Conservation (phyloP, 2,113 vertebrate genomes). For the Nymphicus hollandicus region DNA sequence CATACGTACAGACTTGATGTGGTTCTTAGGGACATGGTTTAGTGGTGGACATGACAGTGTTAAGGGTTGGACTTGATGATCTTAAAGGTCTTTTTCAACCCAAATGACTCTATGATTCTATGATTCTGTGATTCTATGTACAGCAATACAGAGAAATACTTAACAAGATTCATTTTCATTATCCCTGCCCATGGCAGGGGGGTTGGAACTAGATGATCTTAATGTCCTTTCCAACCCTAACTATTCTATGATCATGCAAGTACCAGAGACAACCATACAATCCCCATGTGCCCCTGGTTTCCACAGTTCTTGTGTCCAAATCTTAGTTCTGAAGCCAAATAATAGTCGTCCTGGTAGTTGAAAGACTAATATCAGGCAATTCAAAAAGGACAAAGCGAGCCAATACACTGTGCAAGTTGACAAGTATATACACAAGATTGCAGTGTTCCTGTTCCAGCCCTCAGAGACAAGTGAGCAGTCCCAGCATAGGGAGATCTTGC, state of each 20-base stretch:
- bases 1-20: neutral
- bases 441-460: neutral
- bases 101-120: neutral
- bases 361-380: neutral
- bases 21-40: neutral
- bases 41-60: neutral
- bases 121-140: neutral
- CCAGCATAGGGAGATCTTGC: neutral
- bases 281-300: neutral
- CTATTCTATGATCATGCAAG: neutral
- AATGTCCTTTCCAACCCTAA: neutral
- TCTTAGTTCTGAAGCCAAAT: neutral
- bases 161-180: neutral
- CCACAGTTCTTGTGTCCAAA: neutral
- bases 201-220: neutral
- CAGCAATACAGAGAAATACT: neutral
- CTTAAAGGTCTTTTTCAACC: neutral
- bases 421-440: neutral
- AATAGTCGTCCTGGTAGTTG: neutral
- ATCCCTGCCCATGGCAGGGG: neutral
- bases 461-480: neutral
- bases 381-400: neutral
- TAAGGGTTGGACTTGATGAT: neutral
- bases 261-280: neutral
- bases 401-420: neutral